Evolutionary conservation across 2,888 invertebrate species (phyloP), one percentile per base, ranked within the genome.

Genomic region (Acrocera orbiculus): DNA sequence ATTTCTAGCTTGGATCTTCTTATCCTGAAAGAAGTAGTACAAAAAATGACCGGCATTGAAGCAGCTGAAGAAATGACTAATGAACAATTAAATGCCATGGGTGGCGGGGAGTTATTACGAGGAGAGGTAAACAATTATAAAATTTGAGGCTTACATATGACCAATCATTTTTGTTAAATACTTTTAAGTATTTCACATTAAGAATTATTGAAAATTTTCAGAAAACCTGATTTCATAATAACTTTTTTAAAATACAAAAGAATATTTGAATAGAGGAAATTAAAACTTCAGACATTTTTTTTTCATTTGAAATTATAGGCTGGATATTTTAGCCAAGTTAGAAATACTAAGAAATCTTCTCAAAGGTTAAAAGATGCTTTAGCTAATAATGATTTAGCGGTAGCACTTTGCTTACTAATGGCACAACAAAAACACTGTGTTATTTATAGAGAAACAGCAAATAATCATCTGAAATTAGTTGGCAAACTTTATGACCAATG

Each of bases 1-100:
- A 9, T 38, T 30, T 42, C 13, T 55, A 80, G 85, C 63, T 75
- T 78, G 65, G 93, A 95, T 63, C 67, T 92, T 46, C 64, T 96
- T 19, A 81, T 98, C 44, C 64, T 98, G 35, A 87, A 95, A 56
- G 96, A 98, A 64, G 83, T 99, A 44, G 87, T 99, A 27, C 90
- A 93, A 62, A 96, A 95, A 66, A 98, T 99, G 96, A 89, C 93
- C 1, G 98, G 98, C 5, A 89, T 98, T 35, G 98, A 99, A 62
- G 81, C 93, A 1, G 81, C 82, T 1, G 92, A 93, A 55, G 93
- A 93, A 61, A 80, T 95, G 69, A 98, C 96, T 0, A 69, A 79
- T 15, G 95, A 96, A 50, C 96, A 99, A 53, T 62, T 98, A 34
- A 89, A 90, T 52, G 95, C 96, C 1, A 83, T 96, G 78, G 80